A percentile compares a stretch with the other conserved stretches of the same genome.
These are phyloP conservation scores for Eulacestoma nigropectus DNA, from an alignment of 2,113 vertebrate genomes.

Conservation along the genomic window DNA sequence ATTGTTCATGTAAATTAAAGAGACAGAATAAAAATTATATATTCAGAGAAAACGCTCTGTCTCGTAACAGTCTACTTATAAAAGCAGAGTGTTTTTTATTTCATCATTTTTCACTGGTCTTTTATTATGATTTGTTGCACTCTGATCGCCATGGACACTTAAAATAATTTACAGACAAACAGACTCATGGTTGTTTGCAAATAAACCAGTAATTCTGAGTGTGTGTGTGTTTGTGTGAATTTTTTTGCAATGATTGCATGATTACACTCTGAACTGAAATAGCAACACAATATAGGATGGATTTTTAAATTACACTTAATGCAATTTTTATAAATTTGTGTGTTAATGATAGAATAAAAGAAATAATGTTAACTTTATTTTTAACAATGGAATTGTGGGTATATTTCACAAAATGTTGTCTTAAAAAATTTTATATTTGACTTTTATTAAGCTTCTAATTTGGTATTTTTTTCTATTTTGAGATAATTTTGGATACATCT, in stretches of 20 bases:
- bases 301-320: neutral
- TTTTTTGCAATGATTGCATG: neutral
- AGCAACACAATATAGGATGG: neutral
- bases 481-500: neutral
- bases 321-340: neutral
- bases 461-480: neutral
- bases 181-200: neutral
- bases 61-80: neutral
- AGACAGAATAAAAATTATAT: constrained; percentile 6
- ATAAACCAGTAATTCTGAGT: neutral
- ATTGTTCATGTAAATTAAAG: constrained; percentile 46
- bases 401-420: neutral
- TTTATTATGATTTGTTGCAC: constrained; percentile 19
- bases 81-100: neutral
- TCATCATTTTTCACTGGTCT: neutral
- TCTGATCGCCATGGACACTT: neutral
- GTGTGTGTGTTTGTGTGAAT: neutral
- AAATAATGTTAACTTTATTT: neutral
- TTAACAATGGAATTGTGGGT: neutral
- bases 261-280: neutral
- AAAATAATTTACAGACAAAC: neutral
- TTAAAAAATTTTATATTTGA: neutral
- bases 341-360: neutral
- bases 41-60: neutral
- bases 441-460: neutral